Evolutionary conservation across 1,140 invertebrate genomes (phyloP).

Genomic region (Vanessa atalanta): DNA sequence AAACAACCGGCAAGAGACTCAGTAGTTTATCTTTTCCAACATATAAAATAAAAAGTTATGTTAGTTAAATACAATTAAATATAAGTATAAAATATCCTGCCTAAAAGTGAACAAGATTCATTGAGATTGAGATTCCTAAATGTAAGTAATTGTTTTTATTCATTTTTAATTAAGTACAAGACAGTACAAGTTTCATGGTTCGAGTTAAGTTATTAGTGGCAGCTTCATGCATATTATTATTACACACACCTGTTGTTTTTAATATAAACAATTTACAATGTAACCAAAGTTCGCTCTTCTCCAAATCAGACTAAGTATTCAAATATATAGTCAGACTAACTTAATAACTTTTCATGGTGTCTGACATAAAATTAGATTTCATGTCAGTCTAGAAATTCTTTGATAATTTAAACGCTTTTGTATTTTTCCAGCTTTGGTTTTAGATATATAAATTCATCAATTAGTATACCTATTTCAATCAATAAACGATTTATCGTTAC

Average conservation of each 20-base stretch:
- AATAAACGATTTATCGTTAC: background rate
- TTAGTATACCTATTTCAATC: background rate
- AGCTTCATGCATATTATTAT: background rate
- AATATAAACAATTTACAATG: constrained; percentile 15
- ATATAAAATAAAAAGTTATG: too few species aligned
- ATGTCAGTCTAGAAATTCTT: constrained; percentile 11
- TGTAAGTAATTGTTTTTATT: too few species aligned
- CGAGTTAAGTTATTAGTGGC: background rate
- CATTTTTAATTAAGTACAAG: too few species aligned
- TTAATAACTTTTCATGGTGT: constrained; percentile 12
- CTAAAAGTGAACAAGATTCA: too few species aligned
- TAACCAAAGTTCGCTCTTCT: background rate
- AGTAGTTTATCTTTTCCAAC: too few species aligned
- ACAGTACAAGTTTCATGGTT: background rate
- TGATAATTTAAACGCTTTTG: background rate
- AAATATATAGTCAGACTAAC: background rate
- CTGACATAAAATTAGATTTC: constrained; percentile 20
- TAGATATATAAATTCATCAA: background rate
- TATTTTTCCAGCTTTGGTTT: too few species aligned
- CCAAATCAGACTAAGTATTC: background rate
- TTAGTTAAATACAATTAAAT: too few species aligned
- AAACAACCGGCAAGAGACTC: too few species aligned
- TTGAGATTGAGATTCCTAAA: too few species aligned
- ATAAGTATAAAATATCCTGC: too few species aligned
- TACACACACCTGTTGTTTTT: constrained; percentile 13